Base-by-base conservation (phyloP, 2,888 invertebrate genomes). In the Plusia festucae region DNA sequence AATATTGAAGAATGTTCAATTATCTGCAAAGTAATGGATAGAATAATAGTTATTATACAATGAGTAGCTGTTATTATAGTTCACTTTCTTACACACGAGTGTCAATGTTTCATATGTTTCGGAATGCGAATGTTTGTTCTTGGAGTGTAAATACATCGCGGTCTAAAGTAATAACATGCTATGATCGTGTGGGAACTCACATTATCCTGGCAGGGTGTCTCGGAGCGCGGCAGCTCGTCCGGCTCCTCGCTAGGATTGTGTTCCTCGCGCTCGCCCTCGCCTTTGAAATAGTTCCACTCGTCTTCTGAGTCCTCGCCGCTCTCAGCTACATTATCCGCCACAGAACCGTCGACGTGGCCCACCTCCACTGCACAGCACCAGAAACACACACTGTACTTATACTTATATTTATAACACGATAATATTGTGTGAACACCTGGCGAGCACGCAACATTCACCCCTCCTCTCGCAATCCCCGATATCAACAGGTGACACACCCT, bases 261-360 rank as follows among this genome's bases (percentile, higher is more conserved):
- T 76, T 96, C 90, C 82, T 96, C 96, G 82, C 89, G 96, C 74
- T 96, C 96, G 72, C 96, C 96, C 85, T 96, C 97, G 82, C 96
- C 96, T 88, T 96, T 96, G 90, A 96, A 97, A 90, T 97, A 98
- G 91, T 98, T 97, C 98, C 97, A 98, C 97, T 98, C 98, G 96
- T 98, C 98, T 93, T 98, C 98, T 79, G 97, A 97, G 80, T 97
- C 97, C 82, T 97, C 97, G 85, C 97, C 96, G 85, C 96, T 97
- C 91, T 97, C 97, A 87, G 95, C 97, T 96, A 96, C 96, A 96
- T 97, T 97, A 95, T 97, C 97, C 93, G 96, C 95, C 89, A 96
- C 86, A 81, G 89, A 90, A 82, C 92, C 94, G 91, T 93, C 94
- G 79, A 93, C 91, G 90, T 94, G 93, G 93, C 91, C 88, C 79